A percentile compares a stretch with the other conserved stretches of the same genome.
phyloP scores from a whole-genome alignment of 2,888 invertebrate genomes.

The Pyrochroa serraticornis region DNA sequence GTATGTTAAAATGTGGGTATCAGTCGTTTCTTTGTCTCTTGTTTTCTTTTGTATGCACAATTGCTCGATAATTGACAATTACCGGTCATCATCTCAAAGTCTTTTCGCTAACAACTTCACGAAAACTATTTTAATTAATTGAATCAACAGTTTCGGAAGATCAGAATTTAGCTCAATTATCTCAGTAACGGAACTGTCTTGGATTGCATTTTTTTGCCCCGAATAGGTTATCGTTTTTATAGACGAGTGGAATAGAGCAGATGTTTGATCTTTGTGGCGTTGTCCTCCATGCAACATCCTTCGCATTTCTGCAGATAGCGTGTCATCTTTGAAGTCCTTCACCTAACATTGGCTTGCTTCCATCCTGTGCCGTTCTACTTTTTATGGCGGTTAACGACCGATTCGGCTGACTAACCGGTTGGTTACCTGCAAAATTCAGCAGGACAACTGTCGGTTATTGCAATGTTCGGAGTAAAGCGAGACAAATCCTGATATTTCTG shows the following conservation, averaged over 20 bases:
- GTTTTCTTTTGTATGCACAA: constrained; percentile 5
- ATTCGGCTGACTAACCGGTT: constrained; percentile 15
- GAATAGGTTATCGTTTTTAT: too few species aligned
- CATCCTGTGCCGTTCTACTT: constrained; percentile 22
- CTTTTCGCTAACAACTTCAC: not conserved
- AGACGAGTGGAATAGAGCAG: too few species aligned
- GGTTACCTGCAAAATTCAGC: constrained; percentile 19
- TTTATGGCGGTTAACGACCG: constrained; percentile 27
- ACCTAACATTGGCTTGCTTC: constrained; percentile 24
- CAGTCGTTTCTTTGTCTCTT: constrained; percentile 19
- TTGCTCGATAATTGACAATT: not conserved
- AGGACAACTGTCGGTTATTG: not conserved
- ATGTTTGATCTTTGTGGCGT: too few species aligned
- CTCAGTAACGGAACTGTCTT: too few species aligned
- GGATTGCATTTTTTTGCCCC: too few species aligned
- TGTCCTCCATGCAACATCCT: too few species aligned
- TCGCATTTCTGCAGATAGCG: too few species aligned
- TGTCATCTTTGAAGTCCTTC: constrained; percentile 11
- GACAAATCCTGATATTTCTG: too few species aligned
- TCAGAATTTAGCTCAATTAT: not conserved
- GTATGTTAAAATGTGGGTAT: constrained; percentile 53
- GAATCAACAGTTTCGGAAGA: not conserved
- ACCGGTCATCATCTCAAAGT: not conserved
- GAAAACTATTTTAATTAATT: not conserved
- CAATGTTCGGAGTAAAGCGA: too few species aligned